These are phyloP conservation scores for Antrozous pallidus DNA, from an alignment of 2,797 vertebrate species.

Conservation along the genomic window DNA sequence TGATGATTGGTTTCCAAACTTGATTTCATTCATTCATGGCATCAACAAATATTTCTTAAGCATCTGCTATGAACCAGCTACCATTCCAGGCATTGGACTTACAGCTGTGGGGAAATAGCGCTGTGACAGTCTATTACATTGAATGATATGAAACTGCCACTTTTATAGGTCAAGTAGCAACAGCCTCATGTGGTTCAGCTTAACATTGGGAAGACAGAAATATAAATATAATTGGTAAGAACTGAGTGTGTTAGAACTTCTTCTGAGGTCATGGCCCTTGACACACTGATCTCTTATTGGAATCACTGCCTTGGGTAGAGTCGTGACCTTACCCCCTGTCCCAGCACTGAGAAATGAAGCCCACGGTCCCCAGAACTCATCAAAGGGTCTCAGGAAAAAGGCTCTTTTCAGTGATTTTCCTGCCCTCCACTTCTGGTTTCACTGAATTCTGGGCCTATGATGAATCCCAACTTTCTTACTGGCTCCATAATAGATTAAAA, in stretches of 20 bases:
- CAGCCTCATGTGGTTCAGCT: background rate
- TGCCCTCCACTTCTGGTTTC: background rate
- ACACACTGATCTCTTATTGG: background rate
- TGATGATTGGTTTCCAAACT: background rate
- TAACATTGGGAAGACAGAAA: background rate
- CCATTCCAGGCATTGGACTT: background rate
- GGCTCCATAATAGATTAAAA: background rate
- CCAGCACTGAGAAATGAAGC: background rate
- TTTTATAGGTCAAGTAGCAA: background rate
- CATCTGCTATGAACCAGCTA: background rate
- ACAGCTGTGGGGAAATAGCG: background rate
- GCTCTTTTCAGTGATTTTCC: background rate
- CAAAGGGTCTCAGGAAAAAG: background rate
- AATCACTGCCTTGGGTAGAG: background rate
- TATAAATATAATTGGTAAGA: background rate
- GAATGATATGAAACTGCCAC: background rate
- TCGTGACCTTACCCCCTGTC: background rate
- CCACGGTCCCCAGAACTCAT: background rate
- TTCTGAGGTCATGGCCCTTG: background rate
- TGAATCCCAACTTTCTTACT: background rate
- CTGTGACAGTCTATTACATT: background rate
- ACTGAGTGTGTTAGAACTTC: background rate
- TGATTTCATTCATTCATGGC: background rate
- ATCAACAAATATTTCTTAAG: background rate
- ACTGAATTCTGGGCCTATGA: background rate